Conservation (phyloP, 2,113 vertebrate genomes). For the Clarias batrachus region DNA sequence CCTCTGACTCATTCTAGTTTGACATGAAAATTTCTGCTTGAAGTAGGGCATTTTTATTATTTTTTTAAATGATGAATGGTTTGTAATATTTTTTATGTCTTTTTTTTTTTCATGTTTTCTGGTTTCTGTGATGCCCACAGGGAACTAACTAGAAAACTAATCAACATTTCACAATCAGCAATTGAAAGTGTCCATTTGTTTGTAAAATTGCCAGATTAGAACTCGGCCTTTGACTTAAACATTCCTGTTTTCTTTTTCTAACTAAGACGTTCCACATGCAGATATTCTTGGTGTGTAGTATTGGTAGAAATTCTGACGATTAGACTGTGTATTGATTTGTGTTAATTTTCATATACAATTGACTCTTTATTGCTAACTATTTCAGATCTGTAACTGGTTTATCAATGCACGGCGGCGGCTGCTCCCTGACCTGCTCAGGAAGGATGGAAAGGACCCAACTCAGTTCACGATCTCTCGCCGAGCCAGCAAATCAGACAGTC, state of each 20-base stretch:
- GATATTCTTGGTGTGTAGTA: neutral
- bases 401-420: slow-evolving; percentile 92
- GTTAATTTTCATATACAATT: neutral
- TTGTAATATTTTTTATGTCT: neutral
- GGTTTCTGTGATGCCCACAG: neutral
- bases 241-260: neutral
- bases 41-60: neutral
- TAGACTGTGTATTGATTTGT: neutral
- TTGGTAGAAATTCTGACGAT: neutral
- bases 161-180: neutral
- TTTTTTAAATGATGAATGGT: neutral
- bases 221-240: neutral
- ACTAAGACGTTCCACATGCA: neutral
- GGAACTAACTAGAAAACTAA: neutral
- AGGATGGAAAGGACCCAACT: slow-evolving; percentile 92
- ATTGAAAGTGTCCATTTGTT: neutral
- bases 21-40: neutral
- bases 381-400: slow-evolving; percentile 98
- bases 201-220: neutral
- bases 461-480: slow-evolving; percentile 92
- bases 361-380: slow-evolving; percentile 12
- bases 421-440: slow-evolving; percentile 90
- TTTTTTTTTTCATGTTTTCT: neutral
- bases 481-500: slow-evolving; percentile 72
- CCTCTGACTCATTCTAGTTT: neutral